A percentile compares a stretch with the other conserved stretches of the same genome.
Conservation (phyloP, 2,888 invertebrate genomes). For the Cryptus viduatorius region DNA sequence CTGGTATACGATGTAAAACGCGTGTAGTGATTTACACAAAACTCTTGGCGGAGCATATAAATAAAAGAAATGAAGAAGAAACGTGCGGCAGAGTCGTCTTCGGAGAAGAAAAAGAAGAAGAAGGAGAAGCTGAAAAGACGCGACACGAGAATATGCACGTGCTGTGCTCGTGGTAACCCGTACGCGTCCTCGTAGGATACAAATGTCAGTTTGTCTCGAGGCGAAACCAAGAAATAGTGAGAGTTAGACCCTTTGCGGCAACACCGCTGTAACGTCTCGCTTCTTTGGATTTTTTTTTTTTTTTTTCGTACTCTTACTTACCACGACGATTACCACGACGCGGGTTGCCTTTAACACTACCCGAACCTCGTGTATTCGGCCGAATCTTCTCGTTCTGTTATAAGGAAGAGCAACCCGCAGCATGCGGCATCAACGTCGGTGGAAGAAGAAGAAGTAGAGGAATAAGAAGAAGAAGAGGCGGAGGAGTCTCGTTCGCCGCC, state of each 20-base stretch:
- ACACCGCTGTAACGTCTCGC: slow-evolving; percentile 51
- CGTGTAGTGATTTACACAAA: slow-evolving; percentile 36
- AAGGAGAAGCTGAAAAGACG: slow-evolving; percentile 48
- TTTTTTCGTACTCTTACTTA: slow-evolving; percentile 47
- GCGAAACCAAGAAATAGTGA: slow-evolving; percentile 56
- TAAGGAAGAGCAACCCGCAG: slow-evolving; percentile 40
- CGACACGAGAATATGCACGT: slow-evolving; percentile 57
- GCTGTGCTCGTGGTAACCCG: slow-evolving; percentile 40
- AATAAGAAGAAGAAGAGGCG: slow-evolving; percentile 54
- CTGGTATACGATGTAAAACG: slow-evolving; percentile 42
- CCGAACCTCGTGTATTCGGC: slow-evolving; percentile 61
- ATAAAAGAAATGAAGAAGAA: slow-evolving; percentile 46
- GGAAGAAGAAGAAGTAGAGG: slow-evolving; percentile 5
- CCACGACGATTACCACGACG: slow-evolving; percentile 48
- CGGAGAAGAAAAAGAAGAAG: slow-evolving; percentile 21
- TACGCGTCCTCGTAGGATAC: slow-evolving; percentile 59
- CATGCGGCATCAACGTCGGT: slow-evolving; percentile 47
- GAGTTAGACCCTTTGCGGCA: slow-evolving; percentile 60
- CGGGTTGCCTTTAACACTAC: slow-evolving; percentile 45
- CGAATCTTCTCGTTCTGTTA: slow-evolving; percentile 51
- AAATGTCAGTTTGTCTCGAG: slow-evolving; percentile 56
- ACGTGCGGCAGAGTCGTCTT: slow-evolving; percentile 28
- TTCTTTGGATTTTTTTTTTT: slow-evolving; percentile 12
- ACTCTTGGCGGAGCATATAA: slow-evolving; percentile 16
- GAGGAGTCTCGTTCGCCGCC: slow-evolving; percentile 66